Base-by-base conservation (phyloP, 2,113 vertebrate species). In the Peromyscus leucopus region DNA sequence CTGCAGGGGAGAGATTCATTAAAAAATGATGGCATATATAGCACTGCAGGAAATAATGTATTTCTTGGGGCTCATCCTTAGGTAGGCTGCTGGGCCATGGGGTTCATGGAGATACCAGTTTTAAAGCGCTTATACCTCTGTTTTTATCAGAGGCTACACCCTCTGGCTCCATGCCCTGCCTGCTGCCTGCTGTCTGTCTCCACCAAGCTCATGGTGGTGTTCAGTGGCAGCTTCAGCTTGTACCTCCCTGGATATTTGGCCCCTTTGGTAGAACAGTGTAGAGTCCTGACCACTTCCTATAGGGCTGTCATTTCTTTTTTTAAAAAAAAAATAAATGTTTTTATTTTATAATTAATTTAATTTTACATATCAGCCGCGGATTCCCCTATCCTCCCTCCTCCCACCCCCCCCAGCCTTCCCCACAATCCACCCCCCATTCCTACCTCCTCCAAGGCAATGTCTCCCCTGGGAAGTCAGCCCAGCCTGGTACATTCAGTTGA, bases 191-290 rank as follows among this genome's bases (percentile, higher is more conserved):
- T n/a, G 24, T 28, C 22, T 48, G 2, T 15, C 2, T 59, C 48
- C 24, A 17, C 10, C 16, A 13, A 39, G 28, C 0, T 6, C 4
- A 33, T 15, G 5, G 21, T 4, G 22, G 48, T 2, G 6, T 36
- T 72, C 36, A 69, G 26, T 15, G 19, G 71, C 2, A n/a, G 26
- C 12, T 31, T 65, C 15, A 42, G 28, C 19, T 71, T 39, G 15
- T 21, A 51, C 71, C 36, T 76, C 48, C 22, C 59, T n/a, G 48
- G 83, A 19, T 84, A 31, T 63, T 17, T 84, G 82, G 26, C 22
- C 26, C n/a, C 24, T 85, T 42, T 65, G 39, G 39, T 65, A 46
- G 75, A 48, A 78, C 28, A 5, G 12, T 28, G 63, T 16, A 1
- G 71, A 59, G 39, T 33, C 80, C 57, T 7, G n/a, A 57, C 42